Base-by-base conservation (phyloP, 2,888 invertebrate genomes). In the Dusona sp. region DNA sequence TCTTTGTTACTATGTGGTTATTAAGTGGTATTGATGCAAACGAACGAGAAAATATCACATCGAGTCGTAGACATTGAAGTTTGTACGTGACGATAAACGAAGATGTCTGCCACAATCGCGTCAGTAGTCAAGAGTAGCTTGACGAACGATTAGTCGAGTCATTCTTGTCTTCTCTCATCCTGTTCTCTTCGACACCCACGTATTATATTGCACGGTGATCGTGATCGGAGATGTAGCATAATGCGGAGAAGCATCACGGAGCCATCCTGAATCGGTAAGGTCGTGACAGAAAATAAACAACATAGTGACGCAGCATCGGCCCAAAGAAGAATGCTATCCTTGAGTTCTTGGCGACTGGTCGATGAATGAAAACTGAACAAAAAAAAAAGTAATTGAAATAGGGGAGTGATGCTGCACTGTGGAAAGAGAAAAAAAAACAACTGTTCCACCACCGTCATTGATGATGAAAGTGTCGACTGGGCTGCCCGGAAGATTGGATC, bases 241-340 rank as follows among this genome's bases (percentile, higher is more conserved):
- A 85, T 73, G 54, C 13, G 29, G 82, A 86, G 83, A 87, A 87
- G 83, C 84, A 85, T 84, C 61, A 61, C 61, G 48, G 51, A 42
- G 74, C 33, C 48, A 86, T 82, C 84, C 86, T 89, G 90, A 90
- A 90, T 90, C 89, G 90, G 89, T 86, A 87, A 88, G 89, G 85
- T 89, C 90, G 90, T 90, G 91, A 90, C 89, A 89, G 89, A 84
- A 90, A 91, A 92, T 92, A 92, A 92, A 91, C 91, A 92, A 92
- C 92, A 92, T 90, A 91, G 90, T 93, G 93, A 93, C 92, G 91
- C 91, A 89, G 92, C 93, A 91, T 73, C 75, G 8, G 79, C 48
- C 48, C 42, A 74, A 48, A 48, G 68, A 68, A 38, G 48, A 57
- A 42, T 29, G 54, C 13, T 36, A 77, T 68, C 79, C 77, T 77